Evolutionary conservation across 2,888 invertebrate genomes (phyloP).

Genomic region (Augiades crinisus): DNA sequence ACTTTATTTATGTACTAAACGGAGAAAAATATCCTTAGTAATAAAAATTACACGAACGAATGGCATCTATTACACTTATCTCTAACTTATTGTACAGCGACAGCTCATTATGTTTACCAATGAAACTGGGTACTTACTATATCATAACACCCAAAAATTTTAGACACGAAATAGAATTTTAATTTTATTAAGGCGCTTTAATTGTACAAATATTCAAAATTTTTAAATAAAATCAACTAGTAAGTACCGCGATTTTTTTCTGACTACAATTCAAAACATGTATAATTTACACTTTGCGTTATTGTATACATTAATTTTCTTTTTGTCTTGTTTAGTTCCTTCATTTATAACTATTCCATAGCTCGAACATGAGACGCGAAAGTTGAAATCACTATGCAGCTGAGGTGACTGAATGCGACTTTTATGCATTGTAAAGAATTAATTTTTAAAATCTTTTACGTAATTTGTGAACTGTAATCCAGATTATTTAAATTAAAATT

Average conservation of each 20-base stretch:
- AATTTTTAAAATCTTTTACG: no score
- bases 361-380: conserved; percentile 7
- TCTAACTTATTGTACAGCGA: conserved; percentile 39
- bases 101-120: not conserved
- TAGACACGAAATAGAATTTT: not conserved
- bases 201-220: not conserved
- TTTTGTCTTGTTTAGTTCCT: not conserved
- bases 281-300: not conserved
- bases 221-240: not conserved
- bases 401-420: not conserved
- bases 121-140: conserved; percentile 10
- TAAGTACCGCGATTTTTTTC: not conserved
- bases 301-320: not conserved
- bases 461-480: no score
- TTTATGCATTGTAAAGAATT: not conserved
- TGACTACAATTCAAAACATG: not conserved
- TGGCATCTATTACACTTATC: conserved; percentile 61
- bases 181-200: not conserved
- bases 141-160: not conserved
- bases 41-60: conserved; percentile 66
- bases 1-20: conserved; percentile 68
- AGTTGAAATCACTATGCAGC: not conserved
- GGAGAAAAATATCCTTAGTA: conserved; percentile 54
- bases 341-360: not conserved
- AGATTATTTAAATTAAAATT: no score